Evolutionary conservation across 1,140 invertebrate species (phyloP).

Genomic region (Euglossa dilemma): DNA sequence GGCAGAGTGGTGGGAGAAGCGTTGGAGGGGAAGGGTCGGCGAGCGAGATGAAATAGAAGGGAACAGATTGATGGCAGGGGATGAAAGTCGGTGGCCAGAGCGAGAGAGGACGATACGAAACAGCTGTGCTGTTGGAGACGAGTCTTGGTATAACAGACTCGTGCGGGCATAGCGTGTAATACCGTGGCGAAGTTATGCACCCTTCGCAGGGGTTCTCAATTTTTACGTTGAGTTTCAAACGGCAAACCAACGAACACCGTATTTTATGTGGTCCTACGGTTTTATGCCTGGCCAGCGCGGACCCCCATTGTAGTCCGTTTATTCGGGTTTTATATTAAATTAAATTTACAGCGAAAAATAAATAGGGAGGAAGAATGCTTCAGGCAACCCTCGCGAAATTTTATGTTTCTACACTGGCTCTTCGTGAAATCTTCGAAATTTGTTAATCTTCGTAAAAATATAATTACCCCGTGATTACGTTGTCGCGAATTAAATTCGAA

Average conservation of each 20-base stretch:
- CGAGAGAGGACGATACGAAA: slow-evolving; percentile 70
- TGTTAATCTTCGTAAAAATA: too few relatives aligned
- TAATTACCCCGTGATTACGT: too few relatives aligned
- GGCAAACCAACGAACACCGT: background rate
- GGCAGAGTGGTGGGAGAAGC: background rate
- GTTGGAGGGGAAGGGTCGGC: slow-evolving; percentile 46
- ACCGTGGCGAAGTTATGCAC: slow-evolving; percentile 63
- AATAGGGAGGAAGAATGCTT: too few relatives aligned
- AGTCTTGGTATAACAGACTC: slow-evolving; percentile 67
- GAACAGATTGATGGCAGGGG: slow-evolving; percentile 64
- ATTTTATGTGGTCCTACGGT: too few relatives aligned
- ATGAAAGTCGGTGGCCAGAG: slow-evolving; percentile 48
- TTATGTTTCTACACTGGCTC: too few relatives aligned
- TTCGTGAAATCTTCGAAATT: too few relatives aligned
- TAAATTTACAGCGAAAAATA: too few relatives aligned
- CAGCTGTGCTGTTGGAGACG: slow-evolving; percentile 74
- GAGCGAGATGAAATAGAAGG: slow-evolving; percentile 59
- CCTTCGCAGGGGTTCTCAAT: slow-evolving; percentile 72
- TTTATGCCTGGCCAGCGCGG: background rate
- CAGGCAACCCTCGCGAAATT: too few relatives aligned
- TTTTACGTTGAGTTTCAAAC: background rate
- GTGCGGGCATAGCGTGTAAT: slow-evolving; percentile 60
- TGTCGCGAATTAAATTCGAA: too few relatives aligned
- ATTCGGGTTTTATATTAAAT: too few relatives aligned
- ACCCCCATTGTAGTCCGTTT: too few relatives aligned